Conservation (phyloP, 92 coral and sea anemone species). For the Pocillopora grandis region DNA sequence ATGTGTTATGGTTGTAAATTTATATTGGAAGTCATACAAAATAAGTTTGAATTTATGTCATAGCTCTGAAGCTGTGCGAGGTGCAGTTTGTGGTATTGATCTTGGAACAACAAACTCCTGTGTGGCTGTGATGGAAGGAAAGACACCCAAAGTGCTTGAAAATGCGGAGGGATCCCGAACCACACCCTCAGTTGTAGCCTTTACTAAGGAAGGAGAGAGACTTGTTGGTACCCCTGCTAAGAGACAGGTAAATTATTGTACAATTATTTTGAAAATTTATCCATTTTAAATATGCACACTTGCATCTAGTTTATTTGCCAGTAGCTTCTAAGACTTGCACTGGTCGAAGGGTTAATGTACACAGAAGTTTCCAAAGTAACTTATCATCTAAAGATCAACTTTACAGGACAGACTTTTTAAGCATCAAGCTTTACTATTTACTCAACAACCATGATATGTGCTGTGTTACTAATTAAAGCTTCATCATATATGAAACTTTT, state of each 20-base stretch:
- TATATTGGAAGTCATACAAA: neutral
- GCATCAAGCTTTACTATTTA: too few relatives aligned
- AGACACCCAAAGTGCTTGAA: constrained; percentile 90
- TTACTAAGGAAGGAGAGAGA: constrained; percentile 85
- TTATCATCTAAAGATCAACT: neutral
- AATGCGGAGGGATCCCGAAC: constrained; percentile 96
- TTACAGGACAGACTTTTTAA: neutral
- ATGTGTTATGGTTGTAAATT: too few relatives aligned
- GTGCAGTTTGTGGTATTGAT: constrained; percentile 98
- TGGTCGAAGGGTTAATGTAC: neutral
- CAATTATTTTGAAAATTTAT: neutral
- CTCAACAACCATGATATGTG: neutral
- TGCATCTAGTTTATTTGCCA: neutral
- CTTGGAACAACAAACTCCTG: constrained; percentile 98
- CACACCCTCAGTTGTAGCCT: constrained; percentile 93
- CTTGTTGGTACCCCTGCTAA: constrained; percentile 98
- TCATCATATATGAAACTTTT: neutral
- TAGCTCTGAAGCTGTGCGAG: constrained; percentile 84
- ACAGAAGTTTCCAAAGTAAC: neutral
- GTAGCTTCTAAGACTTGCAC: neutral
- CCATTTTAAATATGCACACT: neutral
- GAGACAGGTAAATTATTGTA: constrained; percentile 64
- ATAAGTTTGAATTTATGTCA: neutral
- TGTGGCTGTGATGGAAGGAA: constrained; percentile 98
- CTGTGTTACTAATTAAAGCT: neutral